A percentile compares a stretch with the other conserved stretches of the same genome.
These are phyloP conservation scores for Galeopterus variegatus DNA, from an alignment of 2,113 vertebrate genomes.

Conservation along the genomic window DNA sequence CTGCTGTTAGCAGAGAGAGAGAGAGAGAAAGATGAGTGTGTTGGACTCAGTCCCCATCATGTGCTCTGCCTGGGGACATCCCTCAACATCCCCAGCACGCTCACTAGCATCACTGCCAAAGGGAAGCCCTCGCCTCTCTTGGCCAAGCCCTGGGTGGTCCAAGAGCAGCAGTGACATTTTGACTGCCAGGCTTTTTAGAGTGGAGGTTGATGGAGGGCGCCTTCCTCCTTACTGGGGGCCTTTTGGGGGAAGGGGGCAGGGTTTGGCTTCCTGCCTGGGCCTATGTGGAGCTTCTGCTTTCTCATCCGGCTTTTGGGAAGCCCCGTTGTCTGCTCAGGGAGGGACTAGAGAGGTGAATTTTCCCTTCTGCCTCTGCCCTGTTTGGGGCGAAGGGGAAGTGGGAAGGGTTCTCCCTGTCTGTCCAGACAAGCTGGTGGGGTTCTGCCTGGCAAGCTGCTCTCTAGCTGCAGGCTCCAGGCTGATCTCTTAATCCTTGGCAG, in stretches of 20 bases:
- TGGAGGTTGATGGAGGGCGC: background rate
- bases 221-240: background rate
- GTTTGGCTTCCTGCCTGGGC: slow-evolving; percentile 2
- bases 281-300: slow-evolving; percentile 63
- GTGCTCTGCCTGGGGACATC: background rate
- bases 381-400: background rate
- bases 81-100: background rate
- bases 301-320: background rate
- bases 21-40: background rate
- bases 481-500: slow-evolving; percentile 81
- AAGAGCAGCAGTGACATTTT: background rate
- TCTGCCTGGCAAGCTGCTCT: slow-evolving; percentile 59
- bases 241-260: background rate
- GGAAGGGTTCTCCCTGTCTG: background rate
- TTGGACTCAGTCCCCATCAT: background rate
- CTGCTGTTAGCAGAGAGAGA: background rate
- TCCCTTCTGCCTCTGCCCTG: background rate
- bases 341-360: background rate
- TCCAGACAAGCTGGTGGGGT: slow-evolving; percentile 16
- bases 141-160: slow-evolving; percentile 25
- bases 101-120: background rate
- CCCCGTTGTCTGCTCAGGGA: background rate
- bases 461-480: slow-evolving; percentile 5
- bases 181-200: background rate
- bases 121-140: background rate